Evolutionary conservation across 2,888 invertebrate genomes (phyloP), one percentile per base, ranked within the genome.

Genomic region (Timema podura): DNA sequence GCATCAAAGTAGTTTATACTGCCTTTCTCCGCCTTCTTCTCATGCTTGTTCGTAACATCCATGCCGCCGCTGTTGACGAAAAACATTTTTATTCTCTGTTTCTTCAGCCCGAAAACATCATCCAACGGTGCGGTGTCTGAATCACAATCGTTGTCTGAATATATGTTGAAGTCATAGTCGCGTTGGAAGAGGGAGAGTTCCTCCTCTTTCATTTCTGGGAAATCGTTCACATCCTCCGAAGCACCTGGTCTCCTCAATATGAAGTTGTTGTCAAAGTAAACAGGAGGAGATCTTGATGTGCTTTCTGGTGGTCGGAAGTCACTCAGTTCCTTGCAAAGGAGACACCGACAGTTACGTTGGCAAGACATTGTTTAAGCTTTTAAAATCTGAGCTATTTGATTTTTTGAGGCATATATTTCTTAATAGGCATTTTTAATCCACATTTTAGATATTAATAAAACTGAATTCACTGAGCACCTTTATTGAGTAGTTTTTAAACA

Each of bases 311-410:
- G 71, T 11, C 44, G 64, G 48, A 70, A 68, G 44, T 67, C 67
- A 67, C 48, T 65, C 16, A 73, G 51, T 51, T 73, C 74, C 57
- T 59, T 68, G 67, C 74, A 74, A 64, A 72, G 64, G 47, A 72
- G 49, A 61, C 74, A 74, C 11, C 45, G 15, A 48, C 74, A 74
- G 48, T 68, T 65, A 16, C 68, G 15, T 11, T 61, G 48, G 15
- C 72, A 72, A 3, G 71, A 67, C 73, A 73, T 72, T 11, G 15
- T 67, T 46, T 10, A 13, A 11, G n/a, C n/a, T n/a, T n/a, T n/a
- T n/a, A n/a, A n/a, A n/a, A n/a, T n/a, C n/a, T n/a, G n/a, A n/a
- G n/a, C n/a, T n/a, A n/a, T n/a, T n/a, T n/a, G n/a, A n/a, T n/a
- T n/a, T n/a, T n/a, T n/a, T n/a, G n/a, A n/a, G n/a, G n/a, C n/a